phyloP scores from a whole-genome alignment of 2,888 invertebrate genomes.

The Tinea semifulvella region DNA sequence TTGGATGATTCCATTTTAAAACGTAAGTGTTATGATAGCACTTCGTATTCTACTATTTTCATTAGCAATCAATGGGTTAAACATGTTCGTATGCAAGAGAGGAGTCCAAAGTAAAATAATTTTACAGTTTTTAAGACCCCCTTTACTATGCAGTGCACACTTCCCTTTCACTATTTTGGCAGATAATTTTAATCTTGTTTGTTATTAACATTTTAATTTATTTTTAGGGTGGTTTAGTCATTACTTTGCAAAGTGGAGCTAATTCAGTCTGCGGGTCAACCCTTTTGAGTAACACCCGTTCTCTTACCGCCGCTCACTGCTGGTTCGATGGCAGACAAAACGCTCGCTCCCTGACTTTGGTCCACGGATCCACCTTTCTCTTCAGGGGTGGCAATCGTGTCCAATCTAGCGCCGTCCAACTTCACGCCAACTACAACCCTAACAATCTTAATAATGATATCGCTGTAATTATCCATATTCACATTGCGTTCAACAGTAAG shows the following conservation, averaged over 20 bases:
- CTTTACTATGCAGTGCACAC: too few species aligned
- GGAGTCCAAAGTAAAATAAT: too few species aligned
- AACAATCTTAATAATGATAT: slow-evolving; percentile 14
- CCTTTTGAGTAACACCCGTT: slow-evolving; percentile 22
- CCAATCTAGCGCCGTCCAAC: slow-evolving; percentile 6
- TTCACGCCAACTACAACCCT: slow-evolving; percentile 14
- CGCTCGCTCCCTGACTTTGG: slow-evolving; percentile 30
- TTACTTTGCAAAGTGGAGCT: slow-evolving; percentile 22
- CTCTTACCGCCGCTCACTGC: slow-evolving; percentile 25
- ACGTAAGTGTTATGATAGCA: too few species aligned
- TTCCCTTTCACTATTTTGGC: too few species aligned
- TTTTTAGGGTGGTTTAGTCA: slow-evolving; percentile 27
- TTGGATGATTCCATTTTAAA: too few species aligned
- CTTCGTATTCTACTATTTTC: too few species aligned
- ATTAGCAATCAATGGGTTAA: too few species aligned
- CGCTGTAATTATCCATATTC: slow-evolving; percentile 8
- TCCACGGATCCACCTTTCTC: slow-evolving; percentile 24
- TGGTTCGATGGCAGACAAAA: slow-evolving; percentile 29
- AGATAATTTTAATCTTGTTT: too few species aligned
- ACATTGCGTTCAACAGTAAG: slow-evolving; percentile 9
- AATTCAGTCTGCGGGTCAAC: slow-evolving; percentile 29
- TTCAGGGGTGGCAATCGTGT: slow-evolving; percentile 15
- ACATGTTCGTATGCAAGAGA: too few species aligned
- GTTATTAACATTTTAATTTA: background rate
- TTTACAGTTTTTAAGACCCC: too few species aligned